Evolutionary conservation across 2,888 invertebrate genomes (phyloP), one percentile per base, ranked within the genome.

Genomic region (Ommatoiulus sabulosus): DNA sequence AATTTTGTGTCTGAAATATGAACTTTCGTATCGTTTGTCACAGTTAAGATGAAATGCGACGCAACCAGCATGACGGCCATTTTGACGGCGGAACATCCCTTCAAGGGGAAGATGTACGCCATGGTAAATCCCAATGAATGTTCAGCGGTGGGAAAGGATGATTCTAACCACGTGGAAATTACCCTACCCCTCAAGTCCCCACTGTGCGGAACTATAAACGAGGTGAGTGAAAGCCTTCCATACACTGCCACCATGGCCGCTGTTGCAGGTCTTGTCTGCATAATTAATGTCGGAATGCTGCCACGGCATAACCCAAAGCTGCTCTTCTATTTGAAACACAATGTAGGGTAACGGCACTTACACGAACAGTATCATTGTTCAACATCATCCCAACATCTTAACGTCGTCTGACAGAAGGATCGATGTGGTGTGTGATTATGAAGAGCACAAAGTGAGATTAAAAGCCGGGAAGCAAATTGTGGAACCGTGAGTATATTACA

Each of bases 371-470:
- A 90, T 91, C 5, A 89, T 91, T 15, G 90, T 91, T 63, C 91
- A 91, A 63, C 90, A 90, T 44, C 90, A 91, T 88, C 91, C 91
- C 4, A 90, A 89, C 35, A 90, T 91, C 24, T 87, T 91, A 17
- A 80, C 90, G 6, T 90, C 90, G 35, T 90, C 90, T 15, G 91
- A 91, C 88, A 87, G 90, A 43, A 89, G 90, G 86, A 90, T 91
- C 63, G 90, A 90, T 57, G 90, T 91, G 2, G 90, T 90, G n/a
- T 91, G 91, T 63, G 91, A 91, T 86, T 91, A 91, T 44, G 90
- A 90, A 44, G 90, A 90, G 72, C 90, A 90, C 10, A 89, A 89
- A 84, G 72, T 90, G 24, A 90, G 90, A 87, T 88, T 90, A n/a
- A 88, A 90, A 88, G 89, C 90, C 43, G 90, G 90, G 80, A 90